These are phyloP conservation scores for Sitophilus oryzae DNA, from an alignment of 1,140 invertebrate genomes.

Conservation along the genomic window DNA sequence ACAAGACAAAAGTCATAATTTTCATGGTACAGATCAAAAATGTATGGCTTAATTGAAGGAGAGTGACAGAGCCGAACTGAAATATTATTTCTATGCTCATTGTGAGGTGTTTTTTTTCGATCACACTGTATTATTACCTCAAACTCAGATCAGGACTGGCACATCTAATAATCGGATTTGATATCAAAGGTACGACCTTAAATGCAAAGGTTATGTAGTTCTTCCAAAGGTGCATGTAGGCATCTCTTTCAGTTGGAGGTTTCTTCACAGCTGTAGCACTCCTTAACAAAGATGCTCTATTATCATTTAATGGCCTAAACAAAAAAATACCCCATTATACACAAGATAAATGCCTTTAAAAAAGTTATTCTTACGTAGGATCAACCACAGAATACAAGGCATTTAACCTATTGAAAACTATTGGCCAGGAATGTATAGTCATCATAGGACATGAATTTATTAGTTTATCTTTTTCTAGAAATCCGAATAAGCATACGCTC, in stretches of 20 bases:
- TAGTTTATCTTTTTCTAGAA: constrained; percentile 66
- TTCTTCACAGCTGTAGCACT: constrained; percentile 72
- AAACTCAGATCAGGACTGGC: constrained; percentile 88
- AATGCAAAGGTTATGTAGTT: constrained; percentile 95
- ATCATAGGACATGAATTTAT: constrained; percentile 78
- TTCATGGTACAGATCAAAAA: too few relatives aligned
- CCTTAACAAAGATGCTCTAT: constrained; percentile 85
- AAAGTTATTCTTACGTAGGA: constrained; percentile 69
- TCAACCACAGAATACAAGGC: constrained; percentile 89
- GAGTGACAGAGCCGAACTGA: too few relatives aligned
- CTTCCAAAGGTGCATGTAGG: constrained; percentile 91
- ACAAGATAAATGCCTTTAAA: neutral
- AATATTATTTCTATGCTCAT: too few relatives aligned
- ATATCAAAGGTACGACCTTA: constrained; percentile 81
- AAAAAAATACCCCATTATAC: neutral
- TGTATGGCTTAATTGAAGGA: too few relatives aligned
- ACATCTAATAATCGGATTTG: constrained; percentile 76
- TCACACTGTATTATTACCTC: constrained; percentile 64
- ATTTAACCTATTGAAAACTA: constrained; percentile 85
- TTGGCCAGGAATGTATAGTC: constrained; percentile 88
- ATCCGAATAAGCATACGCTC: constrained; percentile 79
- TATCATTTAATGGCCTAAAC: constrained; percentile 90
- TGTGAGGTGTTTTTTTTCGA: too few relatives aligned
- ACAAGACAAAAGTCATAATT: too few relatives aligned
- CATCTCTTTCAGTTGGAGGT: constrained; percentile 82